phyloP scores from a whole-genome alignment of 2,888 invertebrate species.

The Lordiphosa andalusiaca region DNA sequence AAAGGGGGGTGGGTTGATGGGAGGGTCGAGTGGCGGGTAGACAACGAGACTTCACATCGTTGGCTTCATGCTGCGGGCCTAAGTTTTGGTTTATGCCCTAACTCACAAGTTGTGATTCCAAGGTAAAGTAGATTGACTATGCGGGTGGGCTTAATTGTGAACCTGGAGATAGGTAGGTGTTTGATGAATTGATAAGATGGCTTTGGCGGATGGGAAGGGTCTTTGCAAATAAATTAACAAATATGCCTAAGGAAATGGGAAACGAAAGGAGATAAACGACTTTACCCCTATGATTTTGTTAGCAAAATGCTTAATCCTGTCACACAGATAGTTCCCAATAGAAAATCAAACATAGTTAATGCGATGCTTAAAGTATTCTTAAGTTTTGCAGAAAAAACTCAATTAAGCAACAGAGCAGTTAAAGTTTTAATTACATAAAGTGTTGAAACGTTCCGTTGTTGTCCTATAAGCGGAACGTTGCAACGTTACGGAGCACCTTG shows the following conservation, averaged over 20 bases:
- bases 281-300: too few species aligned
- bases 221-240: conserved; percentile 37
- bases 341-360: too few species aligned
- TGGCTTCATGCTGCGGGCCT: conserved; percentile 35
- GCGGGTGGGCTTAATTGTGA: conserved; percentile 18
- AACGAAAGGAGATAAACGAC: conserved; percentile 20
- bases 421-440: too few species aligned
- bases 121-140: conserved; percentile 11
- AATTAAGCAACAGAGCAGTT: too few species aligned
- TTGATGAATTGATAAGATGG: conserved; percentile 9
- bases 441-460: too few species aligned
- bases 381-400: too few species aligned
- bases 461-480: too few species aligned
- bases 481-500: too few species aligned
- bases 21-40: conserved; percentile 22
- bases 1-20: conserved; percentile 15
- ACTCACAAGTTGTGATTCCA: conserved; percentile 5
- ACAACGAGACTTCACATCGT: conserved; percentile 28
- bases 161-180: conserved; percentile 22
- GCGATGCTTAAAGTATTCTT: too few species aligned
- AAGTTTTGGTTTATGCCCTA: conserved; percentile 21
- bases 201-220: conserved; percentile 7
- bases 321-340: too few species aligned
- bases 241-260: conserved; percentile 4
- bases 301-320: too few species aligned